phyloP scores from a whole-genome alignment of 1,140 invertebrate genomes.

The Zaprionus capensis region DNA sequence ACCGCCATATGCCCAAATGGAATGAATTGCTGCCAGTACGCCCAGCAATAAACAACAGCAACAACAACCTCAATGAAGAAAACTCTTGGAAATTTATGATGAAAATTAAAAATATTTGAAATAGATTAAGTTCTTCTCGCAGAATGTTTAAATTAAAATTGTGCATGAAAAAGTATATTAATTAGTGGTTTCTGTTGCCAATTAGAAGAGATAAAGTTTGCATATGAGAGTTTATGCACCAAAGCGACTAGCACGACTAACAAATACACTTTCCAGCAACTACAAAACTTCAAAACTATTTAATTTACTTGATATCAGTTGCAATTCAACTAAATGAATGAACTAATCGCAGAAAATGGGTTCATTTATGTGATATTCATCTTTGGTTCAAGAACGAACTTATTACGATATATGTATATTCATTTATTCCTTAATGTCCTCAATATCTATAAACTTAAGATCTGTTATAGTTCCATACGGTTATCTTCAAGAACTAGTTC shows the following conservation, averaged over 20 bases:
- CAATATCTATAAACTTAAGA: too few species aligned
- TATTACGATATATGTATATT: too few species aligned
- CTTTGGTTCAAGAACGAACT: too few species aligned
- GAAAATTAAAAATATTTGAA: background rate
- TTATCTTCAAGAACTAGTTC: too few species aligned
- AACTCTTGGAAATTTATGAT: background rate
- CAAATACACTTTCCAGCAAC: too few species aligned
- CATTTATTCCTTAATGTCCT: too few species aligned
- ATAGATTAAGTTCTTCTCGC: background rate
- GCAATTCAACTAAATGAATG: too few species aligned
- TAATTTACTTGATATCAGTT: too few species aligned
- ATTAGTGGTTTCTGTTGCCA: background rate
- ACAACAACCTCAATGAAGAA: background rate
- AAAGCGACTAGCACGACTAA: background rate
- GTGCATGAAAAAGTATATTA: background rate
- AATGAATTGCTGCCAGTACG: constrained; percentile 26
- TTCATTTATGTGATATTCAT: too few species aligned
- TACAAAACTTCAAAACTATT: too few species aligned
- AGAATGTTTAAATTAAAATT: background rate
- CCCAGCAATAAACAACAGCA: background rate
- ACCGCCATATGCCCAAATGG: constrained; percentile 38
- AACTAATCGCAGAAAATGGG: too few species aligned
- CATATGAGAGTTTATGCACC: background rate
- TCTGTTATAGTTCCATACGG: too few species aligned
- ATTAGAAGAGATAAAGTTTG: background rate